Base-by-base conservation (phyloP, 2,113 vertebrate species). In the Podocnemis expansa region DNA sequence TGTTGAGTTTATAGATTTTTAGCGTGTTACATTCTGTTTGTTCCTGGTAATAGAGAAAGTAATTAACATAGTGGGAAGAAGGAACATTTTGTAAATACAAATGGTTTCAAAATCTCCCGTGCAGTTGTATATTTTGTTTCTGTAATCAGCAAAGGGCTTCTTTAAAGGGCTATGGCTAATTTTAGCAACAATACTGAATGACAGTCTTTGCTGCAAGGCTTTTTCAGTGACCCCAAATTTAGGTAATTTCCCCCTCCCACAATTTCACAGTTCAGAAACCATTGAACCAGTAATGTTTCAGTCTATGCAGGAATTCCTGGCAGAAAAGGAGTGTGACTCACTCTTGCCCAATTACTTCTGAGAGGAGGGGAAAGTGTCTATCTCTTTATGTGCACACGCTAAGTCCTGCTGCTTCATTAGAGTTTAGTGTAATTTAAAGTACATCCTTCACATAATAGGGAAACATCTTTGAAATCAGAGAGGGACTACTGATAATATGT, bases 251-350 rank as follows among this genome's bases (percentile, higher is more conserved):
- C 73, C n/a, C 24, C 45, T 90, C 85, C 73, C 92, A 91, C 85
- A 93, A 93, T 75, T 54, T 0, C 21, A 73, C 87, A 47, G 63
- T 60, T 63, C 41, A 84, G 56, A 96, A 96, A 93, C 55, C 92
- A 84, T 78, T n/a, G 41, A 43, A 79, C 80, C 89, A 70, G 85
- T 1, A 6, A 49, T 45, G 24, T 16, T 85, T 90, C 25, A 16
- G 73, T 27, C 43, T 76, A 25, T 45, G 73, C 12, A 76, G 43
- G 24, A 29, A 76, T 76, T 76, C 73, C 41, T 76, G 38, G 73
- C 73, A 76, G 41, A 76, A 76, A 12, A 27, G 73, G 96, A 96
- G 87, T 8, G 87, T 80, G 95, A 90, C 5, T 76, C 92, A 95
- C 95, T 95, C 94, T 80, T 84, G 89, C 67, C 58, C 83, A 88